A percentile compares a stretch with the other conserved stretches of the same genome.
phyloP scores from a whole-genome alignment of 2,113 vertebrate species.

The Ploceus nigricollis region DNA sequence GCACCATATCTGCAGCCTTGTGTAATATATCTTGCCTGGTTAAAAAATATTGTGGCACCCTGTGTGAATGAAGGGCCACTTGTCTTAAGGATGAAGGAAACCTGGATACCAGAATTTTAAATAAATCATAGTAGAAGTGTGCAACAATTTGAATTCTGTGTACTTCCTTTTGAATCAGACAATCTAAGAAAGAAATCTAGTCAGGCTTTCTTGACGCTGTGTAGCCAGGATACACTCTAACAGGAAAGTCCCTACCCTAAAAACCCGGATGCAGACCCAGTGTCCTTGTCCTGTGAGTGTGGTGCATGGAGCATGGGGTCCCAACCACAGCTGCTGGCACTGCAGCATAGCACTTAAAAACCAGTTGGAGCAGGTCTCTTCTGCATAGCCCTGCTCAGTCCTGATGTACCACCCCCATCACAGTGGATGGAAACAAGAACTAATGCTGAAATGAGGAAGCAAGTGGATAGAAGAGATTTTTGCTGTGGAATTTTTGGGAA shows the following conservation, averaged over 20 bases:
- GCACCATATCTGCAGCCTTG: not conserved
- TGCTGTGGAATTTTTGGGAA: not conserved
- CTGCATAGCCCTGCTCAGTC: not conserved
- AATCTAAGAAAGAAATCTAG: not conserved
- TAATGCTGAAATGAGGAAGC: not conserved
- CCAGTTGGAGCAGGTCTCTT: not conserved
- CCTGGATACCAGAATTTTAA: not conserved
- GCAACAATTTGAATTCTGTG: not conserved
- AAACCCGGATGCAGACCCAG: fast-evolving
- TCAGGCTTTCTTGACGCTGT: not conserved
- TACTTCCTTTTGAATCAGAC: not conserved
- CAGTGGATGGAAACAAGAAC: not conserved
- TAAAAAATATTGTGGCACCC: not conserved
- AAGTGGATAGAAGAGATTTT: not conserved
- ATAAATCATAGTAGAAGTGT: not conserved
- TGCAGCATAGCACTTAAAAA: not conserved
- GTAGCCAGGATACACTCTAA: not conserved
- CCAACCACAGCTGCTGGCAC: fast-evolving
- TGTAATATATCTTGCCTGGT: fast-evolving
- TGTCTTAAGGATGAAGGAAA: not conserved
- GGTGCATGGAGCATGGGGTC: fast-evolving
- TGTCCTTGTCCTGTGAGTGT: not conserved
- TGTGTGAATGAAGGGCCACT: not conserved
- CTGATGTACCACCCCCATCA: not conserved
- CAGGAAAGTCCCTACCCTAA: not conserved